A percentile compares a stretch with the other conserved stretches of the same genome.
These are phyloP conservation scores for Temnothorax rugatulus DNA, from an alignment of 2,888 invertebrate species.

Conservation along the genomic window DNA sequence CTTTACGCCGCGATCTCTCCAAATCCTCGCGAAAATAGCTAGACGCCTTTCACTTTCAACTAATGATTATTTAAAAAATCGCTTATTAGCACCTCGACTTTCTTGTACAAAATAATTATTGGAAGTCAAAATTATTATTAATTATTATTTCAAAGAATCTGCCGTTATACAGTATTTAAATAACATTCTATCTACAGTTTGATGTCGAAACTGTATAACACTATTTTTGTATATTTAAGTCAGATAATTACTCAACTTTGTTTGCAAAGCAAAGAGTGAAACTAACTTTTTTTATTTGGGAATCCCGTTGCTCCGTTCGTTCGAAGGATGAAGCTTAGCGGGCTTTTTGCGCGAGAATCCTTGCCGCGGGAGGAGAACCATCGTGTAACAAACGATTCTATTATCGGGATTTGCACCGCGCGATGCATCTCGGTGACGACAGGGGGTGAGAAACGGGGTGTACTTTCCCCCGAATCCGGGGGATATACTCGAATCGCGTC, in stretches of 20 bases:
- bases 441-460: constrained; percentile 34
- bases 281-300: not conserved
- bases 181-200: not conserved
- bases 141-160: no score
- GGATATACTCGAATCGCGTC: constrained; percentile 33
- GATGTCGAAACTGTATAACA: not conserved
- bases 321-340: not conserved
- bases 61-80: not conserved
- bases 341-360: not conserved
- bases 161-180: not conserved
- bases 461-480: constrained; percentile 34
- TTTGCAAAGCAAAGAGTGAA: not conserved
- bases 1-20: not conserved
- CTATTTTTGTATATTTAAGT: not conserved
- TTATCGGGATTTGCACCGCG: constrained; percentile 16
- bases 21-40: constrained; percentile 12
- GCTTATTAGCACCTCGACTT: not conserved
- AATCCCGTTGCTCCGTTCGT: not conserved
- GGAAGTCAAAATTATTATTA: no score
- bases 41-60: not conserved
- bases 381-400: constrained; percentile 49
- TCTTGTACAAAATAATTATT: not conserved
- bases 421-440: constrained; percentile 48
- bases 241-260: not conserved
- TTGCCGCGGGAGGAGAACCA: not conserved